Base-by-base conservation (phyloP, 2,113 vertebrate species). In the Mola mola region DNA sequence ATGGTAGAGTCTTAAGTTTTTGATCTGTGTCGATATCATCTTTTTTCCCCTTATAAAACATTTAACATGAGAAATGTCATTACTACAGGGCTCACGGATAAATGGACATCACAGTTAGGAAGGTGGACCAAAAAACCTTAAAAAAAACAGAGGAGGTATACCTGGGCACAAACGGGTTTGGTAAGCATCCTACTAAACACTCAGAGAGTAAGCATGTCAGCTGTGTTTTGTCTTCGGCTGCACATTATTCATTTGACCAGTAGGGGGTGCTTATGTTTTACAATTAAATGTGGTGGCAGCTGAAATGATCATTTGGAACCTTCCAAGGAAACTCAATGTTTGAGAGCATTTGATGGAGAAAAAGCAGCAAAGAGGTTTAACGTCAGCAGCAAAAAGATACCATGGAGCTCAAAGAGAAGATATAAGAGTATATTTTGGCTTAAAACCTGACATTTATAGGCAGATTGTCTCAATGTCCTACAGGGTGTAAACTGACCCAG, bases 221-320 rank as follows among this genome's bases (percentile, higher is more conserved):
- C n/a, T n/a, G n/a, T n/a, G n/a, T n/a, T n/a, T n/a, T n/a, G n/a
- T n/a, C n/a, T n/a, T n/a, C 2, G 33, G 48, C 4, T 82, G 51
- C 26, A 79, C 17, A 21, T 20, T 17, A 28, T 19, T 20, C 2
- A 0, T 72, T 48, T 60, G 40, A n/a, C 81, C 88, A 87, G 46
- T 55, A 90, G 87, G 78, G 77, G 88, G 86, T 17, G 61, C 79
- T 82, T 26, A 21, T 86, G 81, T 37, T 62, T 53, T 29, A 76
- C 22, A 41, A 48, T 55, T 53, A 49, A 43, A 52, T 11, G 5
- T 3, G 6, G 24, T 21, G 1, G 11, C 9, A 20, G 3, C 4
- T 31, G 26, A 47, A 17, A 12, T 13, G 4, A 40, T 28, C 16
- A 16, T 20, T 5, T 8, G 0, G 0, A 44, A 36, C 20, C 1